Percentiles rank a stretch among this genome's conserved stretches.
Conservation (phyloP, 2,797 vertebrate genomes). For the Chlorospingus semifuscus region DNA sequence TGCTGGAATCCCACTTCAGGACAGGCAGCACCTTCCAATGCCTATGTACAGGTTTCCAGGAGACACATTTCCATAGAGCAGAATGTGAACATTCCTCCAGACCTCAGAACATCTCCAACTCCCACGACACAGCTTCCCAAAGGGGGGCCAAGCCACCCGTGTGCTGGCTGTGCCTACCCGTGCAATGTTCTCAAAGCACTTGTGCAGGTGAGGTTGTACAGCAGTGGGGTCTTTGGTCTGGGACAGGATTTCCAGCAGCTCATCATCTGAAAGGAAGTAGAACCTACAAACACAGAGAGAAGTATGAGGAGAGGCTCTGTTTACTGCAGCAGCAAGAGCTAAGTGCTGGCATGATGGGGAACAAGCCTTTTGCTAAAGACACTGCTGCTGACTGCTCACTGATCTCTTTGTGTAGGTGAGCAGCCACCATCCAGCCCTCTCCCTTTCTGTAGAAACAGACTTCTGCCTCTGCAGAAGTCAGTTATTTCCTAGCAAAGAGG, state of each 20-base stretch:
- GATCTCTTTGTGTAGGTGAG: background rate
- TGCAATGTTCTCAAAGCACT: constrained; percentile 93
- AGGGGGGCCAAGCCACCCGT: background rate
- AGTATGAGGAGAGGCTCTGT: background rate
- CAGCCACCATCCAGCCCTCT: background rate
- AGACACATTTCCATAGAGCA: background rate
- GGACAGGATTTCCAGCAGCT: constrained; percentile 91
- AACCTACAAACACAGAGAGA: constrained; percentile 77
- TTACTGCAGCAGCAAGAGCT: background rate
- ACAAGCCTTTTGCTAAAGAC: background rate
- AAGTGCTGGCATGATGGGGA: background rate
- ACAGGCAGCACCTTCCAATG: background rate
- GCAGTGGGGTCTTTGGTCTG: constrained; percentile 91
- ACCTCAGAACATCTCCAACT: background rate
- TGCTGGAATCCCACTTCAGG: background rate
- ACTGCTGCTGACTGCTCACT: background rate
- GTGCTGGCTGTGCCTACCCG: constrained; percentile 70
- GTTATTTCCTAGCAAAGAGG: background rate
- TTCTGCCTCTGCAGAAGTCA: background rate
- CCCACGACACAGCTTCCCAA: background rate
- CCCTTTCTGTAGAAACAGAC: background rate
- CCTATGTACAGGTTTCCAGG: background rate
- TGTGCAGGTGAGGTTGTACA: constrained; percentile 89
- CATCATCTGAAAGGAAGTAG: constrained; percentile 94
- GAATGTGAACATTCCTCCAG: background rate